Percentiles rank a stretch among this genome's conserved stretches.
These are phyloP conservation scores for Phodopus roborovskii DNA, from an alignment of 2,113 vertebrate genomes.

Conservation along the genomic window DNA sequence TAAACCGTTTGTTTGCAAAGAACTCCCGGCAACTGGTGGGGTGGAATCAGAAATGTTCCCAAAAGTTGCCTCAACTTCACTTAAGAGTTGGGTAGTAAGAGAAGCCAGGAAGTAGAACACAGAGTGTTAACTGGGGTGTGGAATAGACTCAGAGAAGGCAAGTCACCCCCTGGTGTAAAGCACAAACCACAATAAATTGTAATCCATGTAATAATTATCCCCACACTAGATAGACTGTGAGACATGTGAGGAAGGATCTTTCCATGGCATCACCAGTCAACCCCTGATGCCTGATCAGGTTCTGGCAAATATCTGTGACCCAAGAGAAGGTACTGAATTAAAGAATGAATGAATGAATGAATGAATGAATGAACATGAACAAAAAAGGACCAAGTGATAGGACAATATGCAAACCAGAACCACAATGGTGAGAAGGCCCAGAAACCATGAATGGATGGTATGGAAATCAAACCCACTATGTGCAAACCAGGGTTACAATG, in stretches of 20 bases:
- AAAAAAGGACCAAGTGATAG: not conserved
- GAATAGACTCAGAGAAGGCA: not conserved
- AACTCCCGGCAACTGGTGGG: constrained; percentile 46
- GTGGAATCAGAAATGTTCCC: constrained; percentile 18
- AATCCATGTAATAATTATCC: not conserved
- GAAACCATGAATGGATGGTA: not conserved
- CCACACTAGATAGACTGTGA: rapidly evolving
- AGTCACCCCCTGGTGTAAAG: not conserved
- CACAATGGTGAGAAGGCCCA: not conserved
- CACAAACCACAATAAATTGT: not conserved
- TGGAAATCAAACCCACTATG: not conserved
- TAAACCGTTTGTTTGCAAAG: constrained; percentile 64
- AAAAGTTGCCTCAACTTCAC: constrained; percentile 30
- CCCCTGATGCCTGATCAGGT: not conserved
- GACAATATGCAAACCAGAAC: not conserved
- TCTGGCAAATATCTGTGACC: not conserved
- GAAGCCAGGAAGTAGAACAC: not conserved
- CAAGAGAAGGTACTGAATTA: not conserved
- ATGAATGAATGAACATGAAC: not conserved
- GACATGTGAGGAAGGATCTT: not conserved
- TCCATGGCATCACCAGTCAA: not conserved
- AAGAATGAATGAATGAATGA: not conserved
- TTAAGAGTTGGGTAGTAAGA: not conserved
- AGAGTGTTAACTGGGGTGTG: not conserved
- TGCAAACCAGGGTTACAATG: not conserved